Conservation (phyloP, 2,797 vertebrate species). For the Dendrocincla fuliginosa region DNA sequence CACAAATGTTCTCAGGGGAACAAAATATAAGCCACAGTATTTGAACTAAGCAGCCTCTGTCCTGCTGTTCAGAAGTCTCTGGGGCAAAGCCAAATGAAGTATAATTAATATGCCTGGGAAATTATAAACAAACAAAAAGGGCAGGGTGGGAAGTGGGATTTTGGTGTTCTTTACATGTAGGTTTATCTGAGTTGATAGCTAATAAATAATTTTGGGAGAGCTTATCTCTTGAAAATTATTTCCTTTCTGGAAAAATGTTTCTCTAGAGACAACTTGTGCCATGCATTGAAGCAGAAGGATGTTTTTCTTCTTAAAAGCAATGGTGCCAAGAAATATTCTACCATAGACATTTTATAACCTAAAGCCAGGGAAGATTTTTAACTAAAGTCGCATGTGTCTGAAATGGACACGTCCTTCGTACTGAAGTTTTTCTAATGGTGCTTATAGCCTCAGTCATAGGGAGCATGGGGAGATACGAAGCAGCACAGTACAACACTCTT, state of each 20-base stretch:
- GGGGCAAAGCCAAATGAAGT: neutral
- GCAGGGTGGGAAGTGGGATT: neutral
- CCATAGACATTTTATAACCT: neutral
- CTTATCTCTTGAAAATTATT: neutral
- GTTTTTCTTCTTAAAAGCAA: neutral
- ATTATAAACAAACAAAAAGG: neutral
- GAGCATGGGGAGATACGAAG: neutral
- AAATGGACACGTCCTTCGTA: neutral
- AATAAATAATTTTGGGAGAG: neutral
- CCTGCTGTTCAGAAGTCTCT: neutral
- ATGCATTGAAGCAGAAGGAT: neutral
- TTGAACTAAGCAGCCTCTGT: neutral
- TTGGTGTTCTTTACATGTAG: neutral
- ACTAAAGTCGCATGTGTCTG: neutral
- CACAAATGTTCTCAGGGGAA: neutral
- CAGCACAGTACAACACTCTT: neutral
- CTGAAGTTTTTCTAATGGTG: neutral
- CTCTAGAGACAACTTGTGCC: neutral
- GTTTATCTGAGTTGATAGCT: neutral
- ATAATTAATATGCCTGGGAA: slow-evolving; percentile 25
- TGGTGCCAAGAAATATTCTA: neutral
- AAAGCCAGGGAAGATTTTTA: neutral
- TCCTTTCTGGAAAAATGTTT: neutral
- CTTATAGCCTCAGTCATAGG: neutral
- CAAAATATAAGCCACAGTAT: neutral